These are phyloP conservation scores for Leptestheria dahalacensis DNA, from an alignment of 1,140 invertebrate species.

Conservation along the genomic window DNA sequence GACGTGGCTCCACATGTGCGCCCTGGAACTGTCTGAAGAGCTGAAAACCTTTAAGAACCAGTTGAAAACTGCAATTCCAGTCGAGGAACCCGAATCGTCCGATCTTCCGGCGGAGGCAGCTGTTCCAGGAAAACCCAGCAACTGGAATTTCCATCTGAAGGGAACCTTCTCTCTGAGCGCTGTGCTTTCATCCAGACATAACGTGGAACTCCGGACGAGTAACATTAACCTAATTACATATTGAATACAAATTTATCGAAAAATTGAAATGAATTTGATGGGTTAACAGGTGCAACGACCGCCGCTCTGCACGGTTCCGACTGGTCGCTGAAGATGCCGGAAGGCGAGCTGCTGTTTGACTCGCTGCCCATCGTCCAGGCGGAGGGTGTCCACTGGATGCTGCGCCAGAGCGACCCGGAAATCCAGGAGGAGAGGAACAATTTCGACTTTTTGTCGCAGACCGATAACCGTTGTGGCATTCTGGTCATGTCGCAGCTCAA, in stretches of 20 bases:
- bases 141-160: constrained; percentile 4
- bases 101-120: no score
- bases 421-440: neutral
- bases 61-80: neutral
- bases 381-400: neutral
- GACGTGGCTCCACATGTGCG: constrained; percentile 4
- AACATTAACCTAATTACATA: neutral
- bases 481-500: constrained; percentile 52
- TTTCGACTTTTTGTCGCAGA: constrained; percentile 8
- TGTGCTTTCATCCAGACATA: neutral
- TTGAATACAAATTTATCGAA: neutral
- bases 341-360: constrained; percentile 18
- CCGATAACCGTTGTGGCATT: constrained; percentile 23
- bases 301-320: neutral
- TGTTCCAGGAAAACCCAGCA: neutral
- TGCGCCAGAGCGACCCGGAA: constrained; percentile 3
- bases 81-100: no score
- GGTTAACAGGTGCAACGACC: neutral
- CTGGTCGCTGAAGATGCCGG: constrained; percentile 15
- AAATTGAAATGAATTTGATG: neutral
- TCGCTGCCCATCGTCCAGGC: constrained; percentile 7
- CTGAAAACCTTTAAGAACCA: constrained; percentile 12
- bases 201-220: neutral
- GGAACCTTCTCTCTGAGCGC: neutral
- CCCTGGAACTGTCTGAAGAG: constrained; percentile 8